These are phyloP conservation scores for Mimachlamys varia DNA, from an alignment of 2,888 invertebrate species.

Conservation along the genomic window DNA sequence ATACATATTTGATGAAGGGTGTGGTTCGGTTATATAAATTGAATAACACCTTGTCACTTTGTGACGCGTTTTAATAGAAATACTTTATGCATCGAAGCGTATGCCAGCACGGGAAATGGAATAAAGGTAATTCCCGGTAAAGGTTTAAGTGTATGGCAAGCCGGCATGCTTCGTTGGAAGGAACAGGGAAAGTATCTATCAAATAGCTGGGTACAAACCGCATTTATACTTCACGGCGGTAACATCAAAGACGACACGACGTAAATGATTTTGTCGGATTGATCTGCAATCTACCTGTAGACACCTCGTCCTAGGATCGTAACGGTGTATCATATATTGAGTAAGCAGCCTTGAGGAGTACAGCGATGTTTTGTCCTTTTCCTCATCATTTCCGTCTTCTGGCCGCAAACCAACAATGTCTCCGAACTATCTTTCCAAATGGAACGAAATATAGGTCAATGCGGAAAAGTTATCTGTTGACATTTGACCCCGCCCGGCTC, in stretches of 20 bases:
- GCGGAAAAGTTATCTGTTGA: too few species aligned
- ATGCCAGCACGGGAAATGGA: not conserved
- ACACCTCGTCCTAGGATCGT: too few species aligned
- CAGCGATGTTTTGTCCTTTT: not conserved
- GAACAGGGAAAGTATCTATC: not conserved
- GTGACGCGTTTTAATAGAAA: not conserved
- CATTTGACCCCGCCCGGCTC: too few species aligned
- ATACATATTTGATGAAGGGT: constrained; percentile 17
- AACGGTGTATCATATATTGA: not conserved
- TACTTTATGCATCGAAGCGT: not conserved
- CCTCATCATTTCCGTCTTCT: too few species aligned
- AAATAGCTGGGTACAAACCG: not conserved
- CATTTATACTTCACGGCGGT: not conserved
- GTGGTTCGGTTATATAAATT: not conserved
- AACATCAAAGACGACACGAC: not conserved
- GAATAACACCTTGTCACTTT: not conserved
- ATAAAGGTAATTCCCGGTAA: not conserved
- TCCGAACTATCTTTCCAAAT: too few species aligned
- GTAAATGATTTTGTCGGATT: not conserved
- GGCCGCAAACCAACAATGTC: too few species aligned
- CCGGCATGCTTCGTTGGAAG: not conserved
- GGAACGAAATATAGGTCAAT: too few species aligned
- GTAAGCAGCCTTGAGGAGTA: not conserved
- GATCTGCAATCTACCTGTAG: not conserved
- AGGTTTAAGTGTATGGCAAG: not conserved